Percentiles rank a stretch among this genome's conserved stretches.
phyloP scores from a whole-genome alignment of 2,888 invertebrate species.

The Ptychoptera albimana region DNA sequence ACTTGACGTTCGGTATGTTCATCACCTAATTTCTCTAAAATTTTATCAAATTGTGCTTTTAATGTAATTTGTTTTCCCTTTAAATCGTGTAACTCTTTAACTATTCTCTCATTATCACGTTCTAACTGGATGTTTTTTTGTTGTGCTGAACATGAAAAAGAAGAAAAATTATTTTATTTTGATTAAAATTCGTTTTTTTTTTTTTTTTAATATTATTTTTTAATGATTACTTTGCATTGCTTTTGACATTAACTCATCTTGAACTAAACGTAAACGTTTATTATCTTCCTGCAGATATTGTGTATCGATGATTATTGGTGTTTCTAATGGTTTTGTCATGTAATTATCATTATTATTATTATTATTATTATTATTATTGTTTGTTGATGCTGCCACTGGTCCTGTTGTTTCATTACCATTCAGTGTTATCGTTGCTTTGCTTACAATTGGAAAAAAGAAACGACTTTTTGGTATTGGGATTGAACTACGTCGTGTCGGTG shows the following conservation, averaged over 20 bases:
- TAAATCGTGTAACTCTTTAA: constrained; percentile 3
- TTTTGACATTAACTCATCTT: constrained; percentile 3
- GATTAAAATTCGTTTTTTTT: too few relatives aligned
- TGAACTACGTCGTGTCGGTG: constrained; percentile 3
- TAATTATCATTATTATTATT: constrained; percentile 1
- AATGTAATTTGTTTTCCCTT: constrained; percentile 1
- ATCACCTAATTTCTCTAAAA: constrained; percentile 5
- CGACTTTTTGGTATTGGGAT: constrained; percentile 1
- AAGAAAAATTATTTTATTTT: background rate
- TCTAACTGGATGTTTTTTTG: constrained; percentile 8
- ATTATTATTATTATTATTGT: background rate
- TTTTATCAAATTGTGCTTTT: constrained; percentile 4
- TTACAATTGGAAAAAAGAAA: constrained; percentile 2
- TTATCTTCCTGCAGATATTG: constrained; percentile 1
- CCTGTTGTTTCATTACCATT: background rate
- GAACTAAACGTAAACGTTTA: constrained; percentile 4
- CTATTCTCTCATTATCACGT: constrained; percentile 6
- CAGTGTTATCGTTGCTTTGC: constrained; percentile 5
- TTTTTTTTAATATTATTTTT: background rate
- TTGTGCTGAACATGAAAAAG: constrained; percentile 1
- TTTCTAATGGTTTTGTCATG: background rate
- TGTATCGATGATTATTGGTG: background rate
- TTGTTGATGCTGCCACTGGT: background rate
- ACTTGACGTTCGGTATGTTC: constrained; percentile 4
- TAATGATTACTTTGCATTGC: constrained; percentile 1